Evolutionary conservation across 2,113 vertebrate genomes (phyloP).

Genomic region (Murina feae): DNA sequence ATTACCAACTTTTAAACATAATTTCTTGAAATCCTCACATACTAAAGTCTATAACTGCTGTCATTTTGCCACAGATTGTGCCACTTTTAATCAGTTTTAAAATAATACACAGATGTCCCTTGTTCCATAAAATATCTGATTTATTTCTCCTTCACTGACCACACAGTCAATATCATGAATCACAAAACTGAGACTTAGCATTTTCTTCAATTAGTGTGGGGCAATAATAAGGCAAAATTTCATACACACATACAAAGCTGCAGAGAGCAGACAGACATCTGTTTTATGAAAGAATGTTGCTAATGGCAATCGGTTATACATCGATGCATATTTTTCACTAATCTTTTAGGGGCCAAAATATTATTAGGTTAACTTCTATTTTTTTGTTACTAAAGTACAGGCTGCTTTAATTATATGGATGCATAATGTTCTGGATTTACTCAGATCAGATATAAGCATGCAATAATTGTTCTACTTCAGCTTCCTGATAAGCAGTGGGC

Average conservation of each 20-base stretch:
- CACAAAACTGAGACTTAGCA: conserved; percentile 58
- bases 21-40: conserved; percentile 32
- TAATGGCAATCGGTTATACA: conserved; percentile 41
- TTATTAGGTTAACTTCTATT: neutral
- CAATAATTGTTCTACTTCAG: neutral
- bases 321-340: conserved; percentile 18
- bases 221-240: conserved; percentile 66
- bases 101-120: conserved; percentile 68
- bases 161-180: conserved; percentile 70
- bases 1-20: conserved; percentile 53
- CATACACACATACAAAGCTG: neutral
- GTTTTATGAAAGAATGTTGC: conserved; percentile 42
- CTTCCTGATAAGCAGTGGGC: neutral
- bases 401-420: neutral
- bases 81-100: conserved; percentile 58
- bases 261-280: conserved; percentile 18
- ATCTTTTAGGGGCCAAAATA: conserved; percentile 8
- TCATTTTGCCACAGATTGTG: conserved; percentile 60
- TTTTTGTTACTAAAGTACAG: conserved; percentile 9
- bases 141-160: conserved; percentile 72
- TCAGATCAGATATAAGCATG: neutral
- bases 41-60: conserved; percentile 14
- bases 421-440: neutral
- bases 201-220: conserved; percentile 66
- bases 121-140: conserved; percentile 62